phyloP scores from a whole-genome alignment of 2,797 vertebrate species.

The Parambassis ranga region DNA sequence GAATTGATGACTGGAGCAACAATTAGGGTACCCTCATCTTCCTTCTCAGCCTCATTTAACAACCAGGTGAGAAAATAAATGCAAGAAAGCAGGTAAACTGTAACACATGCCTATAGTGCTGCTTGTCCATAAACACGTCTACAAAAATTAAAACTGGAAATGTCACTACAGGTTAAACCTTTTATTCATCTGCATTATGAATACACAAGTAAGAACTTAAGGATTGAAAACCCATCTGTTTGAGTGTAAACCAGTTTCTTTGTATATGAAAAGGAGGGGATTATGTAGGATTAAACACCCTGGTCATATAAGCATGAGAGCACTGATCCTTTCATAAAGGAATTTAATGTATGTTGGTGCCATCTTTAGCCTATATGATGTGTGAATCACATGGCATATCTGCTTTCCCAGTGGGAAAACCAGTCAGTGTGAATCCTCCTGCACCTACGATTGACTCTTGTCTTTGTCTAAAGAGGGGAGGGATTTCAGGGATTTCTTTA shows the following conservation, averaged over 20 bases:
- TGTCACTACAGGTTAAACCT: not conserved
- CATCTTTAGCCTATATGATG: conserved; percentile 40
- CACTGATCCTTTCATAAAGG: not conserved
- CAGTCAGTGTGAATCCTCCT: conserved; percentile 30
- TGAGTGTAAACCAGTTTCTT: not conserved
- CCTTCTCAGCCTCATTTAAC: too few relatives aligned
- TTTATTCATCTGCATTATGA: not conserved
- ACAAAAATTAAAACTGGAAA: too few relatives aligned
- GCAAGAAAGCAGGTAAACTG: too few relatives aligned
- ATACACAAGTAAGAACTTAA: not conserved
- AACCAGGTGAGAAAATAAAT: too few relatives aligned
- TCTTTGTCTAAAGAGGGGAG: conserved; percentile 50
- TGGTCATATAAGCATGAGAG: not conserved
- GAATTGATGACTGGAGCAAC: too few relatives aligned
- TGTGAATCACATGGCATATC: conserved; percentile 44
- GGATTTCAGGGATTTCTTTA: conserved; percentile 51
- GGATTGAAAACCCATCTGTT: not conserved
- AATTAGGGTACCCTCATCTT: too few relatives aligned
- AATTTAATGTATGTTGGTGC: not conserved
- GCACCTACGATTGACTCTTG: conserved; percentile 27
- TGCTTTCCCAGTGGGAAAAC: conserved; percentile 48
- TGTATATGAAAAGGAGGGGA: not conserved
- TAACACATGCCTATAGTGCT: too few relatives aligned
- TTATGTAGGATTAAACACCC: not conserved
- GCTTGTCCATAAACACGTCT: too few relatives aligned